These are phyloP conservation scores for Phortica okadai DNA, from an alignment of 2,888 invertebrate genomes.

Conservation along the genomic window DNA sequence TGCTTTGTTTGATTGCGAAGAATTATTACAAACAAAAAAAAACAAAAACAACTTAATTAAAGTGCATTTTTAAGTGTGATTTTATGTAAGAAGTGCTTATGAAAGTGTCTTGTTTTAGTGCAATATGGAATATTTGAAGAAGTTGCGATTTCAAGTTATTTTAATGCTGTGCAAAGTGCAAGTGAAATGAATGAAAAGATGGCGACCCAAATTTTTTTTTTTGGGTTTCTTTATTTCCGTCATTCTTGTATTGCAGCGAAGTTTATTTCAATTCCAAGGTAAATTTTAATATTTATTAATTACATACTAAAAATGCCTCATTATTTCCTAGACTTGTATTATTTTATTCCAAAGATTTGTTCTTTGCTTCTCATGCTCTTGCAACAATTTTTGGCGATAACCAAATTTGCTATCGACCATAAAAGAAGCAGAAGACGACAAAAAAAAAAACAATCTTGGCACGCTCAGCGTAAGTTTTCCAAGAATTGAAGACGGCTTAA, in stretches of 20 bases:
- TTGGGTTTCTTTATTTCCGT: too few species aligned
- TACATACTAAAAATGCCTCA: too few species aligned
- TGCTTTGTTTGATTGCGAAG: neutral
- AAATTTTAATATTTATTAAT: too few species aligned
- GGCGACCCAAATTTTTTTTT: too few species aligned
- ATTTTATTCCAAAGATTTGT: neutral
- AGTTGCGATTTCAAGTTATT: neutral
- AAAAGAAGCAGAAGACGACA: constrained; percentile 63
- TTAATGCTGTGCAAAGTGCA: too few species aligned
- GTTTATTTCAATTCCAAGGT: too few species aligned
- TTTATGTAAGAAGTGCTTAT: neutral
- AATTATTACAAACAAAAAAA: neutral
- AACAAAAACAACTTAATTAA: neutral
- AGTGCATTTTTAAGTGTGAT: neutral
- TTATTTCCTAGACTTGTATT: neutral
- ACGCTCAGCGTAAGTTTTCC: constrained; percentile 59
- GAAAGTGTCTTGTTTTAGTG: neutral
- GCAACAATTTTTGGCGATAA: constrained; percentile 11
- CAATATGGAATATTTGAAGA: neutral
- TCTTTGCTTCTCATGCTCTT: neutral
- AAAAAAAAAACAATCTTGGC: constrained; percentile 71
- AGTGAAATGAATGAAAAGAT: too few species aligned
- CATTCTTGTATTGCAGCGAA: too few species aligned
- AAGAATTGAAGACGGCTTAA: constrained; percentile 69
- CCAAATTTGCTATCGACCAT: constrained; percentile 1